A percentile compares a stretch with the other conserved stretches of the same genome.
Evolutionary conservation across 1,140 invertebrate species (phyloP).

Genomic region (Gonatopus flavifemur): DNA sequence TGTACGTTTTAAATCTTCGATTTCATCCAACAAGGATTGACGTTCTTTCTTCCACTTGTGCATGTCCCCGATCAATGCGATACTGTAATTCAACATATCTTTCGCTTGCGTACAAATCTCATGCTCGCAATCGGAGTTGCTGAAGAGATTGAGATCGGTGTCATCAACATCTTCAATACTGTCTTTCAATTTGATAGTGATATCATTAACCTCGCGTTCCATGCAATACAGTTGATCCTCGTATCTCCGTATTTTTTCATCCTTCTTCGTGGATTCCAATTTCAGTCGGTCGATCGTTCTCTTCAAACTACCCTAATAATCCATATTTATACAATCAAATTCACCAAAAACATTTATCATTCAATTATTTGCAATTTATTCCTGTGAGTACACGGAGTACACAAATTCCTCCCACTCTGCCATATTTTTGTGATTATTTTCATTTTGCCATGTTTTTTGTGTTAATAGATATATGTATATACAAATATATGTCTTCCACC

Average conservation of each 20-base stretch:
- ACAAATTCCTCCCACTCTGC: background rate
- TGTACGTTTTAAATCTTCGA: conserved; percentile 21
- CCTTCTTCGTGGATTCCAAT: conserved; percentile 23
- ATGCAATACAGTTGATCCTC: conserved; percentile 21
- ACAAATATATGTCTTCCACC: background rate
- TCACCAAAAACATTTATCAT: background rate
- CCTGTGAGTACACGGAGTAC: background rate
- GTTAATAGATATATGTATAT: background rate
- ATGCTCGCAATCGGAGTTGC: conserved; percentile 13
- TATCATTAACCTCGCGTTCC: conserved; percentile 23
- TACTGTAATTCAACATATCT: conserved; percentile 18
- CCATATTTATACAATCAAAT: background rate
- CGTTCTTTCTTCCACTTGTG: conserved; percentile 27
- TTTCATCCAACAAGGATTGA: conserved; percentile 14
- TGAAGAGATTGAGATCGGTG: conserved; percentile 12
- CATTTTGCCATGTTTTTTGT: background rate
- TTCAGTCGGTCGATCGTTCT: conserved; percentile 15
- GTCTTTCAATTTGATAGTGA: conserved; percentile 25
- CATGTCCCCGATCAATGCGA: conserved; percentile 18
- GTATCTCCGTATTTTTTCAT: conserved; percentile 22
- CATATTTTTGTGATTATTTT: background rate
- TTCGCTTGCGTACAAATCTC: conserved; percentile 21
- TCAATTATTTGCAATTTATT: no score
- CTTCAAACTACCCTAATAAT: conserved; percentile 18
- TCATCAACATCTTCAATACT: conserved; percentile 25